Conservation (phyloP, 1,140 invertebrate species). For the Drepana arcuata region DNA sequence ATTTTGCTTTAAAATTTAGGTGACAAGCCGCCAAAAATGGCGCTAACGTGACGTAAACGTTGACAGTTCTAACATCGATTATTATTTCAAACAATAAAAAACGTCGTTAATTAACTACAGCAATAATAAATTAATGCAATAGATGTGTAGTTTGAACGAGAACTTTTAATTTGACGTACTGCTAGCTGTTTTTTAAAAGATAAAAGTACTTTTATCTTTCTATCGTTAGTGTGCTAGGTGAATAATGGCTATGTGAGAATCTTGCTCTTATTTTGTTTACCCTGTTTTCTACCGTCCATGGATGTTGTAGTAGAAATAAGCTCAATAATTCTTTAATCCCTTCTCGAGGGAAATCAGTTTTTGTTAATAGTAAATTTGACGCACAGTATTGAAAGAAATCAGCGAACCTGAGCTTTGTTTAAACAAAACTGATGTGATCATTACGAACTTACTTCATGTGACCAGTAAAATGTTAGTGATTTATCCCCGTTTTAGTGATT, state of each 20-base stretch:
- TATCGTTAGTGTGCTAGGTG: too few species aligned
- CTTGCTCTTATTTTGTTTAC: constrained; percentile 18
- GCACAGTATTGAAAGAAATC: constrained; percentile 31
- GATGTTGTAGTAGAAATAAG: constrained; percentile 33
- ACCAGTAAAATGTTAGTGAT: constrained; percentile 54
- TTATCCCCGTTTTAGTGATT: constrained; percentile 39
- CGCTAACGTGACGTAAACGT: too few species aligned
- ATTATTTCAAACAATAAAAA: too few species aligned
- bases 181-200: constrained; percentile 36
- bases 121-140: constrained; percentile 45
- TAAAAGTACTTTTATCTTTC: too few species aligned
- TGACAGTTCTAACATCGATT: too few species aligned
- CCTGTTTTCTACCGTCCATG: constrained; percentile 60
- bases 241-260: too few species aligned
- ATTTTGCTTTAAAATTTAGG: too few species aligned
- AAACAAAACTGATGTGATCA: too few species aligned
- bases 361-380: constrained; percentile 17
- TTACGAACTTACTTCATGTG: constrained; percentile 37
- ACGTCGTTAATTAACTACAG: too few species aligned
- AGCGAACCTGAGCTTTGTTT: constrained; percentile 41
- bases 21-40: too few species aligned
- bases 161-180: constrained; percentile 35
- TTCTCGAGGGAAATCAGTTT: too few species aligned
- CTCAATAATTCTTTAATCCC: too few species aligned
- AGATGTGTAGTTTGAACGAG: constrained; percentile 38